Conservation (phyloP, 2,888 invertebrate genomes). For the Limnephilus lunatus region DNA sequence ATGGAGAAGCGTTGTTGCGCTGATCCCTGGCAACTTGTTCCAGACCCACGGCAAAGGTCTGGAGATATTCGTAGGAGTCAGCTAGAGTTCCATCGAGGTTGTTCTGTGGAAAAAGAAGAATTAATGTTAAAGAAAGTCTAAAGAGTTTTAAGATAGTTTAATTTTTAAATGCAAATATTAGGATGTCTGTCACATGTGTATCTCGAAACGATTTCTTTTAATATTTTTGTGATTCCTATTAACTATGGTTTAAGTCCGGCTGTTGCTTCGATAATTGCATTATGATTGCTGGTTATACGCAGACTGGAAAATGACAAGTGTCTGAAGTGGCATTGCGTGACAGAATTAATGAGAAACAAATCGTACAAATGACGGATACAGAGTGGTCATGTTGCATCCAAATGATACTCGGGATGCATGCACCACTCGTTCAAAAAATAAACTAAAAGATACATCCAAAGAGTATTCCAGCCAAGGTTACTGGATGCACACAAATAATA, state of each 20-base stretch:
- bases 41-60: slow-evolving; percentile 72
- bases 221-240: slow-evolving; percentile 17
- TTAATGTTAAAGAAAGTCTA: neutral
- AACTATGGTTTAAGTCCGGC: neutral
- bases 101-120: slow-evolving; percentile 58
- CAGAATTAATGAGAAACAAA: slow-evolving; percentile 51
- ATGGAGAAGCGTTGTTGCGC: slow-evolving; percentile 62
- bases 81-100: slow-evolving; percentile 69
- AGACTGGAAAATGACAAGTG: slow-evolving; percentile 40
- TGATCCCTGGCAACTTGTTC: slow-evolving; percentile 73
- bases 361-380: slow-evolving; percentile 47
- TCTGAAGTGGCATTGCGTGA: slow-evolving; percentile 47
- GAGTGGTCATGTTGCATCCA: slow-evolving; percentile 47
- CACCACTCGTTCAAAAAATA: slow-evolving; percentile 11
- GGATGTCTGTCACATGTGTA: neutral
- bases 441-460: slow-evolving; percentile 28
- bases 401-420: slow-evolving; percentile 42
- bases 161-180: neutral
- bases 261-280: slow-evolving; percentile 37
- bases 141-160: neutral
- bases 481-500: neutral
- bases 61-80: slow-evolving; percentile 70
- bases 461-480: slow-evolving; percentile 30
- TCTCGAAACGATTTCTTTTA: neutral
- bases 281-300: slow-evolving; percentile 40